Evolutionary conservation across 2,888 invertebrate genomes (phyloP).

Genomic region (Oeneis ivallda): DNA sequence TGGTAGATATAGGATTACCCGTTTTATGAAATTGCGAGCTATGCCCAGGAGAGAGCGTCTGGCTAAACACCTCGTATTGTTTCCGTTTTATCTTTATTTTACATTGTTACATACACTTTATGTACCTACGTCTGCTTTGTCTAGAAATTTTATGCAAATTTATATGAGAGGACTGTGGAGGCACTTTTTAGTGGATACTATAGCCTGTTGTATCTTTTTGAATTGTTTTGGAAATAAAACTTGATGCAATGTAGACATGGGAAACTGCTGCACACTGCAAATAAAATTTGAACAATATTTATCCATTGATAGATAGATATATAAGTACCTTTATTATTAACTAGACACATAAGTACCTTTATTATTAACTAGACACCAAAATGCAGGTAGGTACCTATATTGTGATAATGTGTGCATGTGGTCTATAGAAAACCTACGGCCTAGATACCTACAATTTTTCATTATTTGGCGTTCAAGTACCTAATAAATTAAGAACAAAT

Average conservation of each 20-base stretch:
- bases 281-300: too few species aligned
- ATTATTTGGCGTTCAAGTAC: neutral
- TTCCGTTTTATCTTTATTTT: conserved; percentile 54
- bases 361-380: too few species aligned
- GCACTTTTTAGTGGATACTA: conserved; percentile 10
- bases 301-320: too few species aligned
- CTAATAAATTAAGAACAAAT: neutral
- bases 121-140: conserved; percentile 41
- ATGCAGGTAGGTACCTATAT: too few species aligned
- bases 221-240: conserved; percentile 6
- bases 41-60: conserved; percentile 71
- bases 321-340: too few species aligned
- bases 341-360: too few species aligned
- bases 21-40: conserved; percentile 75
- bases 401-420: too few species aligned
- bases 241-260: neutral
- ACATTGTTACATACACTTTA: conserved; percentile 41
- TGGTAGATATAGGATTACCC: conserved; percentile 42
- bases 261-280: neutral
- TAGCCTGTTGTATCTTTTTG: conserved; percentile 9
- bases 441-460: too few species aligned
- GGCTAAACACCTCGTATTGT: conserved; percentile 72
- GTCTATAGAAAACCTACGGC: too few species aligned
- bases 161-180: conserved; percentile 21
- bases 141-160: conserved; percentile 48